Base-by-base conservation (phyloP, 2,797 vertebrate species). In the Simalia tracyae region DNA sequence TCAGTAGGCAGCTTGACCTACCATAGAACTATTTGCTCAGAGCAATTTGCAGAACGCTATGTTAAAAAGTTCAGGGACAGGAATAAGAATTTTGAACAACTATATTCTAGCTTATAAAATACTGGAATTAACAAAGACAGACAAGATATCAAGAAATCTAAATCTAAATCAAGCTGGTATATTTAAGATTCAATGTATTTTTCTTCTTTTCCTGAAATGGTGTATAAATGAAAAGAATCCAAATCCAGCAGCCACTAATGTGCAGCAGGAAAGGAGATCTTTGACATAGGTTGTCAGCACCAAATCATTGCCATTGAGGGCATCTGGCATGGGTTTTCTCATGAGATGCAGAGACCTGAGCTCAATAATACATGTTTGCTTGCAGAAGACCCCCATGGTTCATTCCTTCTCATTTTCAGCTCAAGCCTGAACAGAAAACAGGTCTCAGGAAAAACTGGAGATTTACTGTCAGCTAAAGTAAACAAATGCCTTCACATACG, bases 21-120 rank as follows among this genome's bases (percentile, higher is more conserved):
- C 42, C 56, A 61, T 46, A 81, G 17, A 50, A 87, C n/a, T 91
- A 59, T 91, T 91, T 91, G 86, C 54, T 54, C 36, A 76, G 85
- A 91, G 61, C n/a, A 87, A 46, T 87, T 91, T 91, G 66, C 14
- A 22, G 15, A 76, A 59, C 61, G 17, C 85, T 87, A 22, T 28
- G 56, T 10, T 36, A n/a, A 17, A 66, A 91, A 46, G 64, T 87
- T 72, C 85, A 87, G 56, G 90, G 42, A 87, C 86, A 61, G 50
- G 86, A 87, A 19, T 54, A 50, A 50, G 7, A 50, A 50, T 60
- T 60, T 28, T 72, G 64, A 60, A 87, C 90, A 91, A 31, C 11
- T 87, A 87, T 26, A 50, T 8, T 87, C 56, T 61, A 57, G 17
- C 24, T 81, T 46, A 76, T 72, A 61, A 86, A 76, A 87, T 36